Percentiles rank a stretch among this genome's conserved stretches.
Conservation (phyloP, 35 echinoderm and acorn worm genomes). For the Ophiothrix spiculata region DNA sequence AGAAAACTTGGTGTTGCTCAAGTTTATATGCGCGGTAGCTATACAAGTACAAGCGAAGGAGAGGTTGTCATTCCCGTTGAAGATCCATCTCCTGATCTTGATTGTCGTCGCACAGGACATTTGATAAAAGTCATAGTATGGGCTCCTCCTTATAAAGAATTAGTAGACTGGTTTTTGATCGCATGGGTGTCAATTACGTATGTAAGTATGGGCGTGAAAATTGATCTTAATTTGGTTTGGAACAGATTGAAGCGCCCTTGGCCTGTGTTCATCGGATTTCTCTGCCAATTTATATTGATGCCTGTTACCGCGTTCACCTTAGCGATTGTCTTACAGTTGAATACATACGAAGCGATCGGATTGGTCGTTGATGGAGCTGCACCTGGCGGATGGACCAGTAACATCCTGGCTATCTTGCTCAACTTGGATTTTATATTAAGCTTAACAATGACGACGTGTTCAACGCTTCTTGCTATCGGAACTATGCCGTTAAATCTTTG, state of each 20-base stretch:
- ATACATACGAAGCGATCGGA: conserved; percentile 48
- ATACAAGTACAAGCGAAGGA: not conserved
- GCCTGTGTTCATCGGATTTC: conserved; percentile 64
- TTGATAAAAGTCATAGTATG: not conserved
- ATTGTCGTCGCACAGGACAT: not conserved
- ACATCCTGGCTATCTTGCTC: conserved; percentile 68
- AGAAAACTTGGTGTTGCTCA: not conserved
- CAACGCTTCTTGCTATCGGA: conserved; percentile 75
- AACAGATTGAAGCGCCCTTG: conserved; percentile 53
- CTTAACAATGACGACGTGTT: conserved; percentile 88
- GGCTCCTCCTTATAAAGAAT: not conserved
- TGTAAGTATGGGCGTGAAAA: conserved; percentile 86
- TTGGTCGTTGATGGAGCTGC: conserved; percentile 66
- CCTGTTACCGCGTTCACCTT: conserved; percentile 60
- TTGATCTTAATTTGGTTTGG: conserved; percentile 45
- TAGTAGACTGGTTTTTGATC: conserved; percentile 6
- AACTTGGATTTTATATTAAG: conserved; percentile 86
- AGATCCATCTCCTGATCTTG: not conserved
- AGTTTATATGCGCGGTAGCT: too few species aligned
- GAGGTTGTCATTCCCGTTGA: too few species aligned
- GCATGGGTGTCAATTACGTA: conserved; percentile 71
- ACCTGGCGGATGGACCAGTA: conserved; percentile 86
- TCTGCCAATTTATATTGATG: conserved; percentile 88
- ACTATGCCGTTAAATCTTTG: conserved; percentile 96
- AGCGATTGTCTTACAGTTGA: conserved; percentile 51